These are phyloP conservation scores for Marisa cornuarietis DNA, from an alignment of 1,140 invertebrate genomes.

Conservation along the genomic window DNA sequence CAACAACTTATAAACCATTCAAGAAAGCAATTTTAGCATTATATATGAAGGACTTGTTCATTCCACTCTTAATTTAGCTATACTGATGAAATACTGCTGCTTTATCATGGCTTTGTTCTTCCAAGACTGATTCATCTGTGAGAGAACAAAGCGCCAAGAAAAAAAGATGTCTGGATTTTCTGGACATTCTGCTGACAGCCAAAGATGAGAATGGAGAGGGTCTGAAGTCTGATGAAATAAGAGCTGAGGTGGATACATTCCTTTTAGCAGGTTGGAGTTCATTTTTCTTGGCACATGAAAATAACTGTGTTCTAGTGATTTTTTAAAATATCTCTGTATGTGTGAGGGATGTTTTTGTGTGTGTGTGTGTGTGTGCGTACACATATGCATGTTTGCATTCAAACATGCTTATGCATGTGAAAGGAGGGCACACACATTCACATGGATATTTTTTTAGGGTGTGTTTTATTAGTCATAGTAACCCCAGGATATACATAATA, in stretches of 20 bases:
- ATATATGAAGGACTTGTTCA: too few relatives aligned
- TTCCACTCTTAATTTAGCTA: too few relatives aligned
- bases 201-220: slow-evolving; percentile 43
- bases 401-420: not conserved
- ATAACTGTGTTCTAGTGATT: not conserved
- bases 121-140: too few relatives aligned
- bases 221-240: slow-evolving; percentile 40
- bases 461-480: slow-evolving; percentile 66
- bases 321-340: not conserved
- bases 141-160: not conserved
- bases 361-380: not conserved
- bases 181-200: slow-evolving; percentile 48
- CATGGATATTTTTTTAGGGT: not conserved
- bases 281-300: not conserved
- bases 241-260: slow-evolving; percentile 50
- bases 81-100: too few relatives aligned
- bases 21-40: too few relatives aligned
- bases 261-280: slow-evolving; percentile 61
- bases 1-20: too few relatives aligned
- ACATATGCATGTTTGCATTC: not conserved
- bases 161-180: slow-evolving; percentile 66
- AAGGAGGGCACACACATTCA: not conserved
- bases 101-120: too few relatives aligned
- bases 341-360: too few relatives aligned
- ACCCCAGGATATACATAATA: not conserved